Percentiles rank a stretch among this genome's conserved stretches.
These are phyloP conservation scores for Sturmia bella DNA, from an alignment of 2,888 invertebrate species.

Conservation along the genomic window DNA sequence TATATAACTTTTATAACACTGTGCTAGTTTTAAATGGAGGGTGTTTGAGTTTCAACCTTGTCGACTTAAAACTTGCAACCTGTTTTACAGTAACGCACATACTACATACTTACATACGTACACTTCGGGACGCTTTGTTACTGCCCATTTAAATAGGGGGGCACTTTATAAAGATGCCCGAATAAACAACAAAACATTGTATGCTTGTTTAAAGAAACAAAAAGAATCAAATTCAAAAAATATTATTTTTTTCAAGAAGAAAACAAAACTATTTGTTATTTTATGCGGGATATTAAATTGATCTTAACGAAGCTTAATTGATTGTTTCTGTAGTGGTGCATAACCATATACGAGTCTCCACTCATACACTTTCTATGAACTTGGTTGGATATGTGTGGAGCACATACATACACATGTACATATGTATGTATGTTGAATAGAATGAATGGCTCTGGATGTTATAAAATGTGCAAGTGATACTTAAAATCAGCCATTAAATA, in stretches of 20 bases:
- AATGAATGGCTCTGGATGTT: conserved; percentile 47
- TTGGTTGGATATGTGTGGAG: conserved; percentile 43
- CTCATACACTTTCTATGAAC: conserved; percentile 18
- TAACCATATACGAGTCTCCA: conserved; percentile 52
- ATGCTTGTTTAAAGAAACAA: conserved; percentile 38
- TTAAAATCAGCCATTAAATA: conserved; percentile 70
- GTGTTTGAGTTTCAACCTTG: not conserved
- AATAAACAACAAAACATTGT: conserved; percentile 50
- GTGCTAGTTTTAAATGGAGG: no score
- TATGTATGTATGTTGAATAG: conserved; percentile 5
- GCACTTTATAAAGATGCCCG: conserved; percentile 37
- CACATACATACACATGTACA: not conserved
- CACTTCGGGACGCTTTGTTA: conserved; percentile 32
- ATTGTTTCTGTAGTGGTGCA: conserved; percentile 78
- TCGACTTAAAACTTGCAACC: not conserved
- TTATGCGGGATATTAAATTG: conserved; percentile 83
- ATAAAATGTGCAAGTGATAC: conserved; percentile 65
- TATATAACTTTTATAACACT: no score
- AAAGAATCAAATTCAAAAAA: conserved; percentile 22
- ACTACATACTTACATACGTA: conserved; percentile 7
- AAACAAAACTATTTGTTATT: conserved; percentile 79
- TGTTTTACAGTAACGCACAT: not conserved
- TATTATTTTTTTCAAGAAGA: conserved; percentile 67
- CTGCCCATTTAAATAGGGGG: conserved; percentile 50
- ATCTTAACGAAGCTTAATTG: conserved; percentile 83